phyloP scores from a whole-genome alignment of 2,113 vertebrate species.

The Nothobranchius furzeri region DNA sequence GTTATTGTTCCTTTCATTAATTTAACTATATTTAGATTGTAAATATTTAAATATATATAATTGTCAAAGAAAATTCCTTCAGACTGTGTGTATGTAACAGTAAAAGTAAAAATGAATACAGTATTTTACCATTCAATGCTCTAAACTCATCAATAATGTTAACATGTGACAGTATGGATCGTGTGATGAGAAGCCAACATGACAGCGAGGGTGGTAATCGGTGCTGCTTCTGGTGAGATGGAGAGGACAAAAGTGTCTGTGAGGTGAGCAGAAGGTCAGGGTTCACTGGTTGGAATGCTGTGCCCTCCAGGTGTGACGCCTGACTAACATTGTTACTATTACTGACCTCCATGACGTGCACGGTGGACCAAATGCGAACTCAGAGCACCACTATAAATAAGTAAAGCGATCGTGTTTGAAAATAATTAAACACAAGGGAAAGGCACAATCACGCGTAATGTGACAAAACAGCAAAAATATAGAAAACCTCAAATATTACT shows the following conservation, averaged over 20 bases:
- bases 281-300: constrained; percentile 55
- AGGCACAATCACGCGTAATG: not conserved
- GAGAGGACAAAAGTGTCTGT: constrained; percentile 29
- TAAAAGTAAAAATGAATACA: too few relatives aligned
- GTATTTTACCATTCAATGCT: too few relatives aligned
- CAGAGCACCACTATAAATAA: not conserved
- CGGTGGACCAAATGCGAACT: constrained; percentile 1
- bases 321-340: constrained; percentile 25
- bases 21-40: too few relatives aligned
- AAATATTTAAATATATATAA: too few relatives aligned
- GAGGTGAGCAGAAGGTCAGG: constrained; percentile 45
- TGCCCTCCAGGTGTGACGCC: constrained; percentile 57
- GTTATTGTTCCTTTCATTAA: too few relatives aligned
- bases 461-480: not conserved
- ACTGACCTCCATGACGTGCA: constrained; percentile 10
- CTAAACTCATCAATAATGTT: not conserved
- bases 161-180: not conserved
- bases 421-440: not conserved
- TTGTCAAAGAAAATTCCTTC: too few relatives aligned
- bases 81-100: too few relatives aligned
- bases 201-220: constrained; percentile 18
- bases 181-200: not conserved
- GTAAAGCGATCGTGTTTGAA: not conserved
- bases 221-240: constrained; percentile 1
- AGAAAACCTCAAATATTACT: not conserved